Evolutionary conservation across 2,797 vertebrate genomes (phyloP), one percentile per base, ranked within the genome.

Genomic region (Pipistrellus pygmaeus): DNA sequence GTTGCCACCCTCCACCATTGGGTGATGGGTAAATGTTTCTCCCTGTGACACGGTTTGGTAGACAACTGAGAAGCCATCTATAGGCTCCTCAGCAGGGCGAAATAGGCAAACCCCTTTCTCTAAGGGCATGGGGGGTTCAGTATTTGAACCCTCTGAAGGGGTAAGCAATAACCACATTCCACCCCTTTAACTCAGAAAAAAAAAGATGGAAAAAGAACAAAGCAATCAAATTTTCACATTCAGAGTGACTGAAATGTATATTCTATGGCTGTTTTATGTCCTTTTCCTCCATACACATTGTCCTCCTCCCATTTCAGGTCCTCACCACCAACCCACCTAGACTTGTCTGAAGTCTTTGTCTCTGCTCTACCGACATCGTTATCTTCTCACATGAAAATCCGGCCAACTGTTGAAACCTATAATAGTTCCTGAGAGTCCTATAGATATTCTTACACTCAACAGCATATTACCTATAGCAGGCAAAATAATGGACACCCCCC

Each of bases 381-480:
- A 32, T 82, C 62, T 88, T 80, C 57, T 71, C 66, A 93, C 73
- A 66, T 14, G 44, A 48, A 89, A 88, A 94, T 66, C 27, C 51
- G 13, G 81, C 6, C 32, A 85, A 88, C 30, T 62, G 64, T 53
- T 35, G 46, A 88, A 88, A 48, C 30, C 17, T 88, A 0, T 30
- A 78, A 38, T 72, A 48, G 30, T 76, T 46, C 18, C 30, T 23
- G 10, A 64, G 51, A 46, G 72, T 53, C 55, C 8, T n/a, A 46
- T 15, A 76, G 41, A 25, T 30, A 71, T 8, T 12, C 48, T 85
- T 62, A 60, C 14, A 48, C 6, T 69, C 14, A 85, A 62, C 21
- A 76, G 38, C 38, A 48, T 62, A 64, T 53, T 66, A 25, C 41
- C 20, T 38, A 9, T 32, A 30, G 32, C 57, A 48, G 62, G 8